Base-by-base conservation (phyloP, 2,888 invertebrate species). In the Mamestra brassicae region DNA sequence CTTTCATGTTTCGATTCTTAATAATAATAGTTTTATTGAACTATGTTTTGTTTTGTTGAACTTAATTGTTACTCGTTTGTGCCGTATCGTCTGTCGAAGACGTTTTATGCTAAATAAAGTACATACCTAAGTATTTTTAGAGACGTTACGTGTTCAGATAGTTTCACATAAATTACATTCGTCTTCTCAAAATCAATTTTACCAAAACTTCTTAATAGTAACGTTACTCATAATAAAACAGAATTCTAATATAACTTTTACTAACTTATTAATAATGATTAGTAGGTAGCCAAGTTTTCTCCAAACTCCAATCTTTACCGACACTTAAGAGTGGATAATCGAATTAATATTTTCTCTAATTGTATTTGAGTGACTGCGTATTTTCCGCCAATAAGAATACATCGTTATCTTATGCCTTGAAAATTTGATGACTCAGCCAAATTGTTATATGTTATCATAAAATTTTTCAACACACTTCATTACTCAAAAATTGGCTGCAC, bases 251-350 rank as follows among this genome's bases (percentile, higher is more conserved):
- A 75, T 74, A 71, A 84, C 64, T 74, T 78, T 78, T 42, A 52
- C 11, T 15, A 85, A 70, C 71, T 80, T 84, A 80, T 75, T 80
- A 80, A 75, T 84, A 82, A 75, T 71, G 71, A 75, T 78, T 74
- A 74, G 64, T 61, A 64, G 54, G 64, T 61, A 57, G 45, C 38
- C 5, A 73, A 84, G 57, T 84, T 76, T 66, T 69, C 47, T 64
- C 38, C 65, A 58, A 70, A 76, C 47, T 68, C 62, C 13, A 73
- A 72, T 72, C 66, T 77, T 76, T 57, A 62, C 62, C 78, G 66
- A 71, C 71, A 73, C 66, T 79, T 71, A 63, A 57, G 61, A 76
- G 66, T 26, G 52, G 58, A 26, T 83, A 69, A 80, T 70, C 57
- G 38, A 77, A 79, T 81, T 73, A 60, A 67, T 78, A 76, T 74